Evolutionary conservation across 2,888 invertebrate species (phyloP).

Genomic region (Sepioteuthis lessoniana): DNA sequence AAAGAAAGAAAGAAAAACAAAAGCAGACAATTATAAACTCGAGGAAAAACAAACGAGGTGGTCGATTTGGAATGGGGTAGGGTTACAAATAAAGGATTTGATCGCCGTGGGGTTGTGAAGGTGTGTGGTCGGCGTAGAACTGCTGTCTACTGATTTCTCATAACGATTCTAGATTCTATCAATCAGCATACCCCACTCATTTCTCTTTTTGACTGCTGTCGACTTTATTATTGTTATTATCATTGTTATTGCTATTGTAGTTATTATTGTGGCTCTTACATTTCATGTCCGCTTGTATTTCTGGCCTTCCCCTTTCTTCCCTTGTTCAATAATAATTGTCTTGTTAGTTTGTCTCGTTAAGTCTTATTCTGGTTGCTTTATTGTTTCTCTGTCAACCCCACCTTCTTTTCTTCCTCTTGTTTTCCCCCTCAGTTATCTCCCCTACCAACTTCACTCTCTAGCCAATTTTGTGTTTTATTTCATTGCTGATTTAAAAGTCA

Average conservation of each 20-base stretch:
- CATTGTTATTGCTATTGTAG: constrained; percentile 3
- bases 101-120: not conserved
- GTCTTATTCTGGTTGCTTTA: constrained; percentile 36
- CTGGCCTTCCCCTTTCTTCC: not conserved
- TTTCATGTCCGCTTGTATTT: constrained; percentile 8
- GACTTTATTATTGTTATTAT: constrained; percentile 21
- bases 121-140: not conserved
- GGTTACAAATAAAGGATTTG: not conserved
- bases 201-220: not conserved
- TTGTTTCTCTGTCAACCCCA: not conserved
- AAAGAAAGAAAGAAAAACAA: not conserved
- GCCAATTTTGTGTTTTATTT: constrained; percentile 34
- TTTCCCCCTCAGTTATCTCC: constrained; percentile 55
- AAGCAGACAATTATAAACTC: not conserved
- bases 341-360: constrained; percentile 36
- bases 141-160: constrained; percentile 33
- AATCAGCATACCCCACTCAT: not conserved
- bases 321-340: constrained; percentile 36
- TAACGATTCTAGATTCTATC: constrained; percentile 15
- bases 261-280: constrained; percentile 21
- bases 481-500: constrained; percentile 33
- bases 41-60: not conserved
- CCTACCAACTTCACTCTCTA: constrained; percentile 48
- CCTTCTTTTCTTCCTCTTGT: not conserved
- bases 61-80: not conserved